Evolutionary conservation across 2,797 vertebrate species (phyloP), one percentile per base, ranked within the genome.

Genomic region (Macropodus opercularis): DNA sequence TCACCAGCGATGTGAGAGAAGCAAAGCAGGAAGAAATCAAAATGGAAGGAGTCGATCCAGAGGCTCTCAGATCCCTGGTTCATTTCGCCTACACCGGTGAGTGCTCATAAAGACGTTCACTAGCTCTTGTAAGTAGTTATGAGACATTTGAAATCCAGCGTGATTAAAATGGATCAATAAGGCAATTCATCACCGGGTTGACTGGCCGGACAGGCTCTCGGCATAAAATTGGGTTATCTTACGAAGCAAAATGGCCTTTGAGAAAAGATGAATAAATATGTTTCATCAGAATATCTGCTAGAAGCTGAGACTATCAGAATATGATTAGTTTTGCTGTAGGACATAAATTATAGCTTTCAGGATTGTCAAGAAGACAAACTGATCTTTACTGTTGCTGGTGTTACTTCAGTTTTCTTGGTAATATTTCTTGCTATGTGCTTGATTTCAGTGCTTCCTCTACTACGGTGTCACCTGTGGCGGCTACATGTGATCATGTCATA

Each of bases 11-110:
- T 0, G 95, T 99, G 59, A 91, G 93, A 55, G 97, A 99, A 78
- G 96, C 97, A 0, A 99, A 96, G 83, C 94, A 98, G 83, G 95
- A 99, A 75, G 98, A 99, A 87, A 93, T 99, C 86, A 99, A 94
- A 87, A 98, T 99, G 95, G 97, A 99, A 78, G 96, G 96, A 47
- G 92, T 99, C 10, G 97, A 99, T 74, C 96, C 98, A 0, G 94
- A 95, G 31, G 97, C 96, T 0, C 91, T 99, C 56, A 92, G 92
- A 84, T 94, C 97, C 3, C 88, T 99, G 83, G 97, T 99, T 84
- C 94, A 91, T 75, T 99, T 97, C 9, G 96, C 96, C 62, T 99
- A 99, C 87, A 98, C 96, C 69, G 96, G 97, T 98, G 89, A 92
- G 93, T 87, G 64, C 81, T 87, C 57, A 38, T 89, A 84, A 88